phyloP scores from a whole-genome alignment of 2,113 vertebrate genomes.

The Tyto alba region DNA sequence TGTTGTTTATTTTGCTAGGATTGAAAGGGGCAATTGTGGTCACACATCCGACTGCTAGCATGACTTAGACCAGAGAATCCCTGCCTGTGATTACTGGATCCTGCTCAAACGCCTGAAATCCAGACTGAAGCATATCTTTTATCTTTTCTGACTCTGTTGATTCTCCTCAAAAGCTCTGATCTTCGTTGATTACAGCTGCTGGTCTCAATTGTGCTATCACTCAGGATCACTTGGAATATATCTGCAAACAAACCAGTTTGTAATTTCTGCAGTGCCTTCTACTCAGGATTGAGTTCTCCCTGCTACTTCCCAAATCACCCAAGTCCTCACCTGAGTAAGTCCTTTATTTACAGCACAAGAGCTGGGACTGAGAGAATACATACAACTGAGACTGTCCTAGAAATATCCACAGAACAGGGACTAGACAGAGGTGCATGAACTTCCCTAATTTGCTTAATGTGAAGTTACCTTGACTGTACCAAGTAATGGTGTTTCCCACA shows the following conservation, averaged over 20 bases:
- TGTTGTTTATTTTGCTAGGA: not conserved
- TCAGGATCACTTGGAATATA: not conserved
- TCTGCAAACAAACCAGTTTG: not conserved
- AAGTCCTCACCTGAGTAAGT: not conserved
- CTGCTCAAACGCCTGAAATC: not conserved
- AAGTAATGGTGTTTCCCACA: not conserved
- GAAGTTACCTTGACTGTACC: not conserved
- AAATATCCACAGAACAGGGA: not conserved
- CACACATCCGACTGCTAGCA: not conserved
- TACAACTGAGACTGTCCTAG: not conserved
- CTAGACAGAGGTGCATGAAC: not conserved
- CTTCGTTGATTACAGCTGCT: not conserved
- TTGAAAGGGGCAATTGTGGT: not conserved
- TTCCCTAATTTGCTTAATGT: not conserved
- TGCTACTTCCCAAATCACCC: not conserved
- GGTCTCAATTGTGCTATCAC: not conserved
- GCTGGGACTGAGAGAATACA: rapidly evolving
- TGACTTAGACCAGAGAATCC: not conserved
- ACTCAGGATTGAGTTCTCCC: not conserved
- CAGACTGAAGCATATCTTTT: not conserved
- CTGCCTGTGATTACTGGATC: not conserved
- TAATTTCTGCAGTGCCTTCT: not conserved
- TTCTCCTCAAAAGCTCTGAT: not conserved
- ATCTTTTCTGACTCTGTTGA: not conserved
- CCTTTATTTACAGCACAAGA: not conserved